Conservation (phyloP, 2,888 invertebrate genomes). For the Protophormia terraenovae region DNA sequence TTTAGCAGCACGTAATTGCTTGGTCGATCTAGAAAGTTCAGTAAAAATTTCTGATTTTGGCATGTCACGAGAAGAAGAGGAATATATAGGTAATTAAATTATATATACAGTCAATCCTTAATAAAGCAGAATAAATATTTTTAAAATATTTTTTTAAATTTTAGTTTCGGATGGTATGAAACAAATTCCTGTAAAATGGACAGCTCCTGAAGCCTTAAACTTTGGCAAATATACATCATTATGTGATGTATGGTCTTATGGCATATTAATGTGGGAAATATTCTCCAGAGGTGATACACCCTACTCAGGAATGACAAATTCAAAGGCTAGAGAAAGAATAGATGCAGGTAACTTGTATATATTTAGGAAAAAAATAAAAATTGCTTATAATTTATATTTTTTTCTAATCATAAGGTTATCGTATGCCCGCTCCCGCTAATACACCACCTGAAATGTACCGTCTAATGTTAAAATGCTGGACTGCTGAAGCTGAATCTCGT, state of each 20-base stretch:
- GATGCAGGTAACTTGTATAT: slow-evolving; percentile 87
- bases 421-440: slow-evolving; percentile 95
- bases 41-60: slow-evolving; percentile 99
- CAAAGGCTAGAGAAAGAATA: slow-evolving; percentile 95
- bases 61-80: slow-evolving; percentile 98
- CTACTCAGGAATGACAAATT: slow-evolving; percentile 96
- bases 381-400: neutral
- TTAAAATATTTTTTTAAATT: neutral
- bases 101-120: too few relatives aligned
- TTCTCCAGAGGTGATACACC: slow-evolving; percentile 96
- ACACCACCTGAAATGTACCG: slow-evolving; percentile 94
- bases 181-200: slow-evolving; percentile 99
- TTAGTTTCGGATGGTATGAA: slow-evolving; percentile 97
- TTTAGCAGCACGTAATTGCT: slow-evolving; percentile 95
- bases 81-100: slow-evolving; percentile 86
- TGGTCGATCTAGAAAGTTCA: slow-evolving; percentile 88
- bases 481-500: slow-evolving; percentile 93
- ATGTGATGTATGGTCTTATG: slow-evolving; percentile 99
- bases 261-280: slow-evolving; percentile 97
- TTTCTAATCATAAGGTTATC: slow-evolving; percentile 86
- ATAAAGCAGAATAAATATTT: neutral
- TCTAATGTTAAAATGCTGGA: slow-evolving; percentile 96
- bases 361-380: neutral
- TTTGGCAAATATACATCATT: slow-evolving; percentile 97
- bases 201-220: slow-evolving; percentile 97